phyloP scores from a whole-genome alignment of 1,140 invertebrate genomes.

The Tenebrio molitor region DNA sequence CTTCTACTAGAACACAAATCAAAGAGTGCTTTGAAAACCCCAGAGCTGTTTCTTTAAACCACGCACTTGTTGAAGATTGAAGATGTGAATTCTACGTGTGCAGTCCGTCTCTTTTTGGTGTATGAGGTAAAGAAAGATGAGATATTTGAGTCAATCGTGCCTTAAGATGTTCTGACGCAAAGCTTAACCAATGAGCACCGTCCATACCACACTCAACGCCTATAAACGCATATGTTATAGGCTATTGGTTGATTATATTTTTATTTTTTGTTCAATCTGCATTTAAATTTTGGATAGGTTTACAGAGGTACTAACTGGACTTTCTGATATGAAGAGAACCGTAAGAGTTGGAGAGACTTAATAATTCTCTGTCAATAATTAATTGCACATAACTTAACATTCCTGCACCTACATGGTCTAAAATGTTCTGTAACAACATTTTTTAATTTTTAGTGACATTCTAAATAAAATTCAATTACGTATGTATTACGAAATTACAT shows the following conservation, averaged over 20 bases:
- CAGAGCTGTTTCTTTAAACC: conserved; percentile 38
- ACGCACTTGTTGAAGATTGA: conserved; percentile 22
- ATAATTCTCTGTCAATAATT: no score
- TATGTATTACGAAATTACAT: no score
- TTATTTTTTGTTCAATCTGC: conserved; percentile 30
- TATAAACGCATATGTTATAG: no score
- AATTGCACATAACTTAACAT: no score
- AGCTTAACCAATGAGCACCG: not conserved
- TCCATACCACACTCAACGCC: conserved; percentile 14
- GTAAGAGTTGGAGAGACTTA: no score
- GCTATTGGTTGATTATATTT: conserved; percentile 13
- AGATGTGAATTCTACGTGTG: conserved; percentile 1
- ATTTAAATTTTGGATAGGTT: conserved; percentile 24
- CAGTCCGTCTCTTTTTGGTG: not conserved
- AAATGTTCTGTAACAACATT: no score
- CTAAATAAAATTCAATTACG: no score
- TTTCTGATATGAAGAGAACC: not conserved
- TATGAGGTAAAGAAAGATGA: conserved; percentile 4
- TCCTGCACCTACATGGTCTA: no score
- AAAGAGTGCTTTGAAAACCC: conserved; percentile 60
- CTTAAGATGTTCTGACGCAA: conserved; percentile 6
- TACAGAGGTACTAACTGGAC: conserved; percentile 17
- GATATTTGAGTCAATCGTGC: conserved; percentile 3
- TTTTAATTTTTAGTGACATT: no score
- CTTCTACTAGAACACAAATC: conserved; percentile 55